Base-by-base conservation (phyloP, 2,113 vertebrate species). In the Struthio camelus region DNA sequence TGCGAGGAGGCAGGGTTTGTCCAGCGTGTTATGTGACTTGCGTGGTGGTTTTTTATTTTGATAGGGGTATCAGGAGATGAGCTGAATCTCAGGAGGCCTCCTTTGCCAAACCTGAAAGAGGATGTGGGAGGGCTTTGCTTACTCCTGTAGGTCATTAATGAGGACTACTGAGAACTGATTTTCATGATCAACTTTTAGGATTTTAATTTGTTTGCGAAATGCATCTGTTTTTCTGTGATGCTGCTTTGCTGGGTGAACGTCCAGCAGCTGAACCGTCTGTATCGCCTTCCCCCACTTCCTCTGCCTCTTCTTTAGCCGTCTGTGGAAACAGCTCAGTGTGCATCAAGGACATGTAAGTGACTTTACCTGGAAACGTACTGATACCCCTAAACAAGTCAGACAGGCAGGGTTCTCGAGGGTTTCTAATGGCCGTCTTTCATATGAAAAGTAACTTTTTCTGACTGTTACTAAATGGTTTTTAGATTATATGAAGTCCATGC, bases 261-360 rank as follows among this genome's bases (percentile, higher is more conserved):
- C 84, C 38, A 1, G 9, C 79, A 80, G 70, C 73, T 5, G 54
- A 18, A 12, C 3, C 10, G 27, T 1, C 32, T 56, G 51, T 48
- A 32, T 32, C 87, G 2, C 22, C 61, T 2, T 3, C 61, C 61
- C 42, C 51, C 40, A 0, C 64, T 5, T 15, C 0, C 3, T 8
- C 66, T 66, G 80, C 87, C 42, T 32, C 19, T 13, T 11, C 90
- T 11, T 12, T 5, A 34, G 79, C 7, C 19, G 53, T 58, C 1
- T 1, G 0, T 10, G 72, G 61, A 27, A 11, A 10, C 48, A 17
- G 2, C 71, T 46, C 77, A 2, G 30, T 6, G 2, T 23, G 9
- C 3, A 10, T 61, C 46, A 2, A 2, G 79, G 53, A 9, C 4
- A 0, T 2, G 24, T 54, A 44, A 46, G 16, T 1, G 53, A 1